phyloP scores from a whole-genome alignment of 1,140 invertebrate species.

The Diachasmimorpha longicaudata region DNA sequence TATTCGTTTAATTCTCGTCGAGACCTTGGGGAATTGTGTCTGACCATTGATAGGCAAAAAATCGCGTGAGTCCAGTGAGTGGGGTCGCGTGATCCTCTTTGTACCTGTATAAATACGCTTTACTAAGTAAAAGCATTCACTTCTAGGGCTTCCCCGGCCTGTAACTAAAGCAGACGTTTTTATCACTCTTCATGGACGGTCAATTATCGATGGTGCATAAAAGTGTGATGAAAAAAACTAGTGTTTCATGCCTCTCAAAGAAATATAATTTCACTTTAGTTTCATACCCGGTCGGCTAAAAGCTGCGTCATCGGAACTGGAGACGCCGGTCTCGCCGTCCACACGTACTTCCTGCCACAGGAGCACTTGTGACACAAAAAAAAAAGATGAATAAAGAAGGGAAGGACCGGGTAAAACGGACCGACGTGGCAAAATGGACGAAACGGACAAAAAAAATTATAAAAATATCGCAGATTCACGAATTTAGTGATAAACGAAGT shows the following conservation, averaged over 20 bases:
- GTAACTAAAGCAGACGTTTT: background rate
- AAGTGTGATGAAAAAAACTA: background rate
- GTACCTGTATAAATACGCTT: background rate
- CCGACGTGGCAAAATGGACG: too few relatives aligned
- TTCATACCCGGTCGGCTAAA: background rate
- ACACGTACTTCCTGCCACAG: background rate
- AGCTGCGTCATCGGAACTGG: background rate
- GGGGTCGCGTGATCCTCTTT: background rate
- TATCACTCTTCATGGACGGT: background rate
- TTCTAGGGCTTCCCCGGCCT: background rate
- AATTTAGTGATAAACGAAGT: too few relatives aligned
- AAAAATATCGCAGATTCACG: too few relatives aligned
- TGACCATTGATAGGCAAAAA: background rate
- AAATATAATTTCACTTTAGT: background rate
- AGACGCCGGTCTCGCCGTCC: background rate
- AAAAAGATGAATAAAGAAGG: too few relatives aligned
- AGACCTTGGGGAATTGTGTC: background rate
- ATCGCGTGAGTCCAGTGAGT: background rate
- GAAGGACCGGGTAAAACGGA: too few relatives aligned
- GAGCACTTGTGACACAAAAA: conserved; percentile 12
- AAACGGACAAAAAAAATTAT: too few relatives aligned
- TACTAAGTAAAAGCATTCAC: background rate
- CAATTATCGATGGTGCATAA: conserved; percentile 5
- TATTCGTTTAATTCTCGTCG: background rate
- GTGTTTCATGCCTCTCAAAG: background rate